These are phyloP conservation scores for Kradibia gibbosae DNA, from an alignment of 1,140 invertebrate genomes.

Conservation along the genomic window DNA sequence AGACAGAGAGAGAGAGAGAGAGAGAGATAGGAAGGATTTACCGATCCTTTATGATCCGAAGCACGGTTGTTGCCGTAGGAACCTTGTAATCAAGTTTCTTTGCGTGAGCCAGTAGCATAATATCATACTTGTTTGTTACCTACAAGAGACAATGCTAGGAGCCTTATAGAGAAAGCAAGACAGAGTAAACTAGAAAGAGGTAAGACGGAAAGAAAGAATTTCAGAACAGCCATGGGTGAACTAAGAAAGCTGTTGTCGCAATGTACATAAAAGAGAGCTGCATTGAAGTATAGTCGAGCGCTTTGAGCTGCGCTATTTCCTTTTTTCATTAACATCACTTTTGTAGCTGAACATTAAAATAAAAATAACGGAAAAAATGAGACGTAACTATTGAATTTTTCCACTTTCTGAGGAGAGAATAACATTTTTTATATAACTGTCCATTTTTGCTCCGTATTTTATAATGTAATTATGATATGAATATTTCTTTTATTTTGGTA, in stretches of 20 bases:
- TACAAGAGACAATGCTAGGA: not conserved
- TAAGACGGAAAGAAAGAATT: not conserved
- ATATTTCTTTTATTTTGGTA: not conserved
- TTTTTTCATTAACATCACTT: constrained; percentile 1
- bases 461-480: not conserved
- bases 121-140: not conserved
- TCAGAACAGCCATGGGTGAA: not conserved
- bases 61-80: not conserved
- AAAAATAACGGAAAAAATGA: not conserved
- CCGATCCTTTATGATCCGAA: not conserved
- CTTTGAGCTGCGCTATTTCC: not conserved
- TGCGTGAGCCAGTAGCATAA: not conserved
- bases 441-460: not conserved
- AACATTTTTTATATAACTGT: not conserved
- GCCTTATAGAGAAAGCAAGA: not conserved
- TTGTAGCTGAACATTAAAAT: not conserved
- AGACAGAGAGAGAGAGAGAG: not conserved
- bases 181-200: not conserved
- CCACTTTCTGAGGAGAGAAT: not conserved
- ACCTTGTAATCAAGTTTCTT: not conserved
- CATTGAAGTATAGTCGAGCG: not conserved
- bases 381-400: not conserved
- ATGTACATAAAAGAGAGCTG: not conserved
- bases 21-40: not conserved
- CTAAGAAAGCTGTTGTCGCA: not conserved